phyloP scores from a whole-genome alignment of 2,797 vertebrate species.

The Meda fulgida region DNA sequence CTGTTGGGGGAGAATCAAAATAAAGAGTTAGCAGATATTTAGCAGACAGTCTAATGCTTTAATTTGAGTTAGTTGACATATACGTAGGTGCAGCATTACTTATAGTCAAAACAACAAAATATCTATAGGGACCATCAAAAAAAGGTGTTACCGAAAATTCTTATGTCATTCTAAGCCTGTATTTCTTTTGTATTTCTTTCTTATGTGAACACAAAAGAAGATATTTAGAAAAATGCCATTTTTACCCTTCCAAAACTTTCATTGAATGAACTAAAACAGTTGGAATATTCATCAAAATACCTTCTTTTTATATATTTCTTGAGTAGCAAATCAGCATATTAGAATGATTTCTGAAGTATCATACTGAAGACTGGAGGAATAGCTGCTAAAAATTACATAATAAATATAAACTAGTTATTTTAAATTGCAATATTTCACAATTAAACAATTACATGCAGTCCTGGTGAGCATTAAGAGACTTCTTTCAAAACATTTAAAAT shows the following conservation, averaged over 20 bases:
- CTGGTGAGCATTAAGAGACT: background rate
- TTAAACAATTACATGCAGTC: background rate
- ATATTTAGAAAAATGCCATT: background rate
- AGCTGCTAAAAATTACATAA: background rate
- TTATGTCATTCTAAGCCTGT: background rate
- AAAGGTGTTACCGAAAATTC: too few species aligned
- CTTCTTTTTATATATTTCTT: background rate
- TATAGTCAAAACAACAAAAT: too few species aligned
- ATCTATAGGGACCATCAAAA: too few species aligned
- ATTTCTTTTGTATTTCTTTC: background rate
- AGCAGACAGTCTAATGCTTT: too few species aligned
- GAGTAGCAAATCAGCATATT: background rate
- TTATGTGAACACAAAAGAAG: background rate
- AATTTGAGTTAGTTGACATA: too few species aligned
- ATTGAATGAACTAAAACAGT: background rate
- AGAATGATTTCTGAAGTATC: background rate
- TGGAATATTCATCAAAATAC: background rate
- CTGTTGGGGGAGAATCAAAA: too few species aligned
- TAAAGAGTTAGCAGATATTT: too few species aligned
- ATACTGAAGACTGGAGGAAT: background rate
- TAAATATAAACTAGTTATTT: background rate
- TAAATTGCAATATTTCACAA: background rate
- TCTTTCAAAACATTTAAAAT: background rate
- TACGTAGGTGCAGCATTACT: too few species aligned
- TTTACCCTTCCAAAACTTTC: background rate